These are phyloP conservation scores for Drosophila gaucha DNA, from an alignment of 2,888 invertebrate species.

Conservation along the genomic window DNA sequence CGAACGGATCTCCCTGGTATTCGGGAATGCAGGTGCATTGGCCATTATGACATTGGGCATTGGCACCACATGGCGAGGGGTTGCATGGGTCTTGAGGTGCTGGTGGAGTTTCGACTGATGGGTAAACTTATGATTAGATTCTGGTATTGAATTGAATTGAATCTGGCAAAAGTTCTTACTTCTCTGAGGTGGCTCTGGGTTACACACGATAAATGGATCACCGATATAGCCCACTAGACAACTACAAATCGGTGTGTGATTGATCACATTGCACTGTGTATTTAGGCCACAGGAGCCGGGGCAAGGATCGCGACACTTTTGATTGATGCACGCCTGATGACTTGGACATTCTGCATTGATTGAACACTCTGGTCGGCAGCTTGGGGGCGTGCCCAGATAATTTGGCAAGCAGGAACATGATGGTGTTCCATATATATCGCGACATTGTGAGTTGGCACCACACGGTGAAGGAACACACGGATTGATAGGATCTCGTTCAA, in stretches of 20 bases:
- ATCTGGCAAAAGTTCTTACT: slow-evolving; percentile 68
- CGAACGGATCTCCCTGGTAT: slow-evolving; percentile 90
- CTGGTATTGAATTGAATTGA: neutral
- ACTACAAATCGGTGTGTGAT: slow-evolving; percentile 89
- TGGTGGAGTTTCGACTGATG: slow-evolving; percentile 54
- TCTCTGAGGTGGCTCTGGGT: slow-evolving; percentile 84
- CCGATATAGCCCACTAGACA: slow-evolving; percentile 88
- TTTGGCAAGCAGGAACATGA: slow-evolving; percentile 89
- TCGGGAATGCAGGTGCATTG: slow-evolving; percentile 89
- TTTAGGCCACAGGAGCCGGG: slow-evolving; percentile 88
- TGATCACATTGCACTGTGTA: slow-evolving; percentile 88
- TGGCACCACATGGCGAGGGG: slow-evolving; percentile 90
- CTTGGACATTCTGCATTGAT: slow-evolving; percentile 90
- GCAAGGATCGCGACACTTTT: slow-evolving; percentile 90
- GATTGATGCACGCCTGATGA: slow-evolving; percentile 90
- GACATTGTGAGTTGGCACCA: slow-evolving; percentile 90
- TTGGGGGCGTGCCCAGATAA: slow-evolving; percentile 90
- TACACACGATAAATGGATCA: slow-evolving; percentile 87
- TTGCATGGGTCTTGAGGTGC: slow-evolving; percentile 87
- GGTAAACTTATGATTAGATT: slow-evolving; percentile 10
- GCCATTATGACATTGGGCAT: slow-evolving; percentile 89
- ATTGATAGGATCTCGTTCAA: slow-evolving; percentile 83
- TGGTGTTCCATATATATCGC: slow-evolving; percentile 85
- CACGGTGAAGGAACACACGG: slow-evolving; percentile 91
- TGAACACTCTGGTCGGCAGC: slow-evolving; percentile 91